phyloP scores from a whole-genome alignment of 2,888 invertebrate species.

The Phrixothrix hirtus region DNA sequence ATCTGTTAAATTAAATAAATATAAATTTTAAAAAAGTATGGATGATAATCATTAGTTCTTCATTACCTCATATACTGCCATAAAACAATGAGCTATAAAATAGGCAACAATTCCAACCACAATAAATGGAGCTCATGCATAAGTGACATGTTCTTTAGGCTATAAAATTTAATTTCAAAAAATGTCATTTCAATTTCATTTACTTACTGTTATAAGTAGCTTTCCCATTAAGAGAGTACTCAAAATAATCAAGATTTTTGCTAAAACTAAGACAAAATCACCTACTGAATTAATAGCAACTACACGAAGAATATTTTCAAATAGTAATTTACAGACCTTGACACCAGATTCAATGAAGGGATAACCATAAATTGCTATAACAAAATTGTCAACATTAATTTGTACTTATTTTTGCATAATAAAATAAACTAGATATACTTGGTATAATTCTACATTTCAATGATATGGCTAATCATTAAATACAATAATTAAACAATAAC shows the following conservation, averaged over 20 bases:
- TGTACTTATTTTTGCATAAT: no score
- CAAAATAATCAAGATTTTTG: constrained; percentile 68
- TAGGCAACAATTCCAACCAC: constrained; percentile 69
- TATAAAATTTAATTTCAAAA: constrained; percentile 40
- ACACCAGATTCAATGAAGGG: constrained; percentile 66
- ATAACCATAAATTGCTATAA: constrained; percentile 68
- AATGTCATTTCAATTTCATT: constrained; percentile 3
- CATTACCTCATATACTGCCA: constrained; percentile 73
- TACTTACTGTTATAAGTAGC: constrained; percentile 61
- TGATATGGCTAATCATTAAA: no score
- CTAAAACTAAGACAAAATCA: constrained; percentile 70
- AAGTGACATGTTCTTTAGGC: constrained; percentile 62
- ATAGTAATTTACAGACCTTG: constrained; percentile 64
- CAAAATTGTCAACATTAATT: no score
- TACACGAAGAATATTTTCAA: constrained; percentile 67
- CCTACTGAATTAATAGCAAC: constrained; percentile 75
- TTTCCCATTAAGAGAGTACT: constrained; percentile 66
- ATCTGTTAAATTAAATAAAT: constrained; percentile 55
- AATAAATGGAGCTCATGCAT: constrained; percentile 66
- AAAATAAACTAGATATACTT: no score
- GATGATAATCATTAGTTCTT: constrained; percentile 1
- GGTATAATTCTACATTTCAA: no score
- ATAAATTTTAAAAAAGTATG: constrained; percentile 1
- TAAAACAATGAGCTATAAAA: constrained; percentile 71
- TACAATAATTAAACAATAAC: no score